These are phyloP conservation scores for Furcula furcula DNA, from an alignment of 2,888 invertebrate genomes.

Conservation along the genomic window DNA sequence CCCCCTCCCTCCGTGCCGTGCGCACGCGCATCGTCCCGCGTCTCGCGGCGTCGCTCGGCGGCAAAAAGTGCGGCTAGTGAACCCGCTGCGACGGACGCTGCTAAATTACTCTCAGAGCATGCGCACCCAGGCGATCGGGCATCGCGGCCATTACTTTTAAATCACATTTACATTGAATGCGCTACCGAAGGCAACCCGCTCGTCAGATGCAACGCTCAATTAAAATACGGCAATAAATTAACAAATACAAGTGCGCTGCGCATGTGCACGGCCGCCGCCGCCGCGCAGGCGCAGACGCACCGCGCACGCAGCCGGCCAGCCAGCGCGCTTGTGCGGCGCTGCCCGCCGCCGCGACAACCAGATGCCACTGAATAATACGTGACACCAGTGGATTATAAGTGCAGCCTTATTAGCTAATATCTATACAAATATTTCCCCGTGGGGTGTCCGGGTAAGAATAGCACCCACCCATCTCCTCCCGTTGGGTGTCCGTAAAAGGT, in stretches of 20 bases:
- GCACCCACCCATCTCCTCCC: no score
- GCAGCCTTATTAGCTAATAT: no score
- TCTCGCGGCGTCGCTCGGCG: constrained; percentile 18
- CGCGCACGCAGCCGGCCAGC: no score
- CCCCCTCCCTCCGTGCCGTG: constrained; percentile 5
- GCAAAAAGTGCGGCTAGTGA: constrained; percentile 34
- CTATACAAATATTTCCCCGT: no score
- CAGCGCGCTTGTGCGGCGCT: no score
- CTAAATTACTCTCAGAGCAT: constrained; percentile 28
- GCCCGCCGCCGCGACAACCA: no score
- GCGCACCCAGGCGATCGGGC: constrained; percentile 46
- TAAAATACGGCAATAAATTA: constrained; percentile 76
- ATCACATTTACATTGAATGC: constrained; percentile 77
- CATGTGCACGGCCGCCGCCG: constrained; percentile 5
- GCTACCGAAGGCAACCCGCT: constrained; percentile 33
- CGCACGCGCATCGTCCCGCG: constrained; percentile 28
- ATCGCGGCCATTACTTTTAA: constrained; percentile 62
- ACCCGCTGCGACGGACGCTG: constrained; percentile 9
- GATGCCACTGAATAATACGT: no score
- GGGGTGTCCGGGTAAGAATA: no score
- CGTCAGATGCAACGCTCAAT: constrained; percentile 59
- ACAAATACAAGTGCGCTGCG: constrained; percentile 38
- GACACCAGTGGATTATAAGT: no score
- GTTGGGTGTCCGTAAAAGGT: no score
- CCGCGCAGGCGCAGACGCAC: background rate